Conservation (phyloP, 2,888 invertebrate species). For the Conchocele bisecta region DNA sequence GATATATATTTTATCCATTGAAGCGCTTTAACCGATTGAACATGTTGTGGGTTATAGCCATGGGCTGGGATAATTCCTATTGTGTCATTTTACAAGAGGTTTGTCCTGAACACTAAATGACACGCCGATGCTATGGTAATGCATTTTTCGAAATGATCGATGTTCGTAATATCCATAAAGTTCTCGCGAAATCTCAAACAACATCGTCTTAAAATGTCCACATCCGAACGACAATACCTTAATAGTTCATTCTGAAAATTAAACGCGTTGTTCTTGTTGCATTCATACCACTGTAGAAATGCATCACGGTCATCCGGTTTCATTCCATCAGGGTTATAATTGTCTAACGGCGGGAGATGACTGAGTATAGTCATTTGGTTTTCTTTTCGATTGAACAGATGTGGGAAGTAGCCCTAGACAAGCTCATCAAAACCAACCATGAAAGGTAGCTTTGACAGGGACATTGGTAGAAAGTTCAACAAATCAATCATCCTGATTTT, state of each 20-base stretch:
- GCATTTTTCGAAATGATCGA: constrained; percentile 37
- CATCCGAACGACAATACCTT: constrained; percentile 32
- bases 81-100: constrained; percentile 5
- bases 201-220: constrained; percentile 26
- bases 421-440: constrained; percentile 32
- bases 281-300: constrained; percentile 27
- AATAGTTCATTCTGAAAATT: constrained; percentile 25
- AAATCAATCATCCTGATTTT: constrained; percentile 47
- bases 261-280: constrained; percentile 15
- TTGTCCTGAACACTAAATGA: constrained; percentile 22
- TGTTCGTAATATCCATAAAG: constrained; percentile 15
- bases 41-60: constrained; percentile 32
- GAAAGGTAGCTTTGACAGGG: constrained; percentile 27
- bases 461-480: constrained; percentile 43
- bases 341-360: constrained; percentile 17
- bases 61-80: constrained; percentile 46
- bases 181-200: constrained; percentile 26
- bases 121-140: constrained; percentile 41
- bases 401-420: constrained; percentile 42
- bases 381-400: constrained; percentile 34
- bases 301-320: constrained; percentile 19
- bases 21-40: constrained; percentile 39
- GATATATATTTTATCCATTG: constrained; percentile 32
- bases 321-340: constrained; percentile 41
- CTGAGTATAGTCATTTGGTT: constrained; percentile 8